phyloP scores from a whole-genome alignment of 2,797 vertebrate genomes.

The Eulemur coronatus region DNA sequence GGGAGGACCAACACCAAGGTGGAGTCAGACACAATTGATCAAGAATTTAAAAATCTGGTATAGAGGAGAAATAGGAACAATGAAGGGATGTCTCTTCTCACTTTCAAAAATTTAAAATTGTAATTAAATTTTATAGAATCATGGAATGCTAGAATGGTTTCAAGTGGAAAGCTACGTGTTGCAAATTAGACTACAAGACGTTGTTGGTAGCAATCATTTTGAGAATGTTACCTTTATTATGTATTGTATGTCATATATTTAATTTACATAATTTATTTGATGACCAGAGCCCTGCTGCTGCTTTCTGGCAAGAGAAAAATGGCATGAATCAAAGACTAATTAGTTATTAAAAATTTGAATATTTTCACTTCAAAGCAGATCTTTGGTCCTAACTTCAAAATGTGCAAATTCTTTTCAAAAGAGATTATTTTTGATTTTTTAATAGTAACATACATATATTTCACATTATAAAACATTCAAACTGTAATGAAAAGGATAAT shows the following conservation, averaged over 20 bases:
- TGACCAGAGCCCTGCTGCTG: neutral
- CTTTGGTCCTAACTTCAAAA: conserved; percentile 13
- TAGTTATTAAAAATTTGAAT: neutral
- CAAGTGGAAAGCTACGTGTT: neutral
- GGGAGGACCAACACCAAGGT: neutral
- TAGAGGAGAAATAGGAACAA: neutral
- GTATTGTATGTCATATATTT: neutral
- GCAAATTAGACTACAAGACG: neutral
- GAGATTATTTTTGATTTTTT: neutral
- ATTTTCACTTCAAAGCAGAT: neutral
- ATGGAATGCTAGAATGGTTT: neutral
- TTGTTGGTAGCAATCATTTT: neutral
- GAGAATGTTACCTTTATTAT: neutral
- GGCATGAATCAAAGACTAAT: neutral
- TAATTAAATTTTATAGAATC: neutral
- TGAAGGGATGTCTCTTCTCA: neutral
- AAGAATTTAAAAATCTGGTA: neutral
- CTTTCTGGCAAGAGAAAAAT: neutral
- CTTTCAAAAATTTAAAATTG: neutral
- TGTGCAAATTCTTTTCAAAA: neutral
- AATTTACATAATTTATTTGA: conserved; percentile 24
- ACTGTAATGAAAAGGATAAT: neutral
- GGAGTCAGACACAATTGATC: neutral
- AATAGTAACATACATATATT: neutral
- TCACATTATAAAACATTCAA: neutral